Evolutionary conservation across 2,888 invertebrate species (phyloP), one percentile per base, ranked within the genome.

Genomic region (Volucella inflata): DNA sequence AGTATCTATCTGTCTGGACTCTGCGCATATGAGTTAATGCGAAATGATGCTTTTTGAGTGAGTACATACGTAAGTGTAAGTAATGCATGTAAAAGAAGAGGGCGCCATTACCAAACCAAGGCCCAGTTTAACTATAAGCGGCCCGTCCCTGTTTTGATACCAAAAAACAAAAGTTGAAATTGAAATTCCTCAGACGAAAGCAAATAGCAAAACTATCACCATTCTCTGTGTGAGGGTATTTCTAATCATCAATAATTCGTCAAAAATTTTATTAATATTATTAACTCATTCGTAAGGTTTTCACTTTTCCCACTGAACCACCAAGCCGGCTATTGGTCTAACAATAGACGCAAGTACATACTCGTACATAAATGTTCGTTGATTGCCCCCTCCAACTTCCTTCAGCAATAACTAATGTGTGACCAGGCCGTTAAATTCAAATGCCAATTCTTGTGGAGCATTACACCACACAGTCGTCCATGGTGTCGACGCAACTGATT

Each of bases 181-280:
- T 84, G 48, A 76, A 79, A 84, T 84, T 84, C 84, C 79, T 76
- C 55, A 21, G 60, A 75, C 84, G 79, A 84, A 79, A 84, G 79
- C 79, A 57, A 60, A 68, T 68, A 68, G 38, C 65, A 65, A 48
- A 84, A 71, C 59, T 48, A 79, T 60, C 67, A 57, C 78, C 38
- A 64, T 57, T 60, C 53, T 64, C 21, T 71, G 53, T 76, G 84
- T 67, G 84, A 71, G 75, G 59, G 71, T 79, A 75, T 79, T 84
- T 84, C 84, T 84, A 84, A 79, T 75, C 84, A 67, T 62, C 62
- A 75, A 84, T 84, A 75, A 71, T 64, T 51, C 48, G 38, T 79
- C 75, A 70, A 60, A 77, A 72, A 55, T 71, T 60, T 67, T 79
- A 76, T 71, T 65, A 84, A 84, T 84, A 84, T 79, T 50, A 75